Conservation (phyloP, 23 tunicate genomes). For the Styela plicata region DNA sequence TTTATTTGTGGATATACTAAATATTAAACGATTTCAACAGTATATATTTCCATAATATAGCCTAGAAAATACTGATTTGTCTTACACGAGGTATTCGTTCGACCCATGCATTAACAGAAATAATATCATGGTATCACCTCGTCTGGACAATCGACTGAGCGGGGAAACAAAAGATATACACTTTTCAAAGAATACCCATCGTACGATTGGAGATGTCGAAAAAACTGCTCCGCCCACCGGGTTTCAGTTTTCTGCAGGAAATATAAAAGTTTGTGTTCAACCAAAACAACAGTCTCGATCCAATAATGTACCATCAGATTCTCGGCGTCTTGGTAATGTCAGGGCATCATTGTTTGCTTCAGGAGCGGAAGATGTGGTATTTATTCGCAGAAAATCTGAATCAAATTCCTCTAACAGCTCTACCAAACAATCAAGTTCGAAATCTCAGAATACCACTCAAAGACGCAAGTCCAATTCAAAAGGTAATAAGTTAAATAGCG, state of each 20-base stretch:
- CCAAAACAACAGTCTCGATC: conserved; percentile 2
- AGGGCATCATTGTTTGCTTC: background rate
- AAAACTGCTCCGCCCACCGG: background rate
- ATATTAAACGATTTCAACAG: too few relatives aligned
- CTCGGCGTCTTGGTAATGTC: conserved; percentile 17
- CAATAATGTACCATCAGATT: conserved; percentile 1
- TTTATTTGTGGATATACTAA: too few relatives aligned
- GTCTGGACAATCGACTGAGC: conserved; percentile 6
- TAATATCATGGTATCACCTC: conserved; percentile 21
- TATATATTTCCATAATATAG: too few relatives aligned
- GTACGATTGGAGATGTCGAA: background rate
- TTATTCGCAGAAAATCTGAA: background rate
- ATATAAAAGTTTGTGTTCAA: conserved; percentile 7
- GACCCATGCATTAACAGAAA: too few relatives aligned
- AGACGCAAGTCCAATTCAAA: background rate
- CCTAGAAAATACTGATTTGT: too few relatives aligned
- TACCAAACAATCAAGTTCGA: too few relatives aligned
- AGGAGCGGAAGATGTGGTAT: background rate
- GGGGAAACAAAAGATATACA: background rate
- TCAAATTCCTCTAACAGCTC: background rate
- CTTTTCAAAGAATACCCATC: background rate
- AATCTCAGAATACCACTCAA: background rate
- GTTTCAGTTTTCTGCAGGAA: conserved; percentile 1
- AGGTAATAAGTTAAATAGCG: background rate
- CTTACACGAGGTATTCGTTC: too few relatives aligned